Conservation (phyloP, 2,113 vertebrate species). For the Protobothrops mucrosquamatus region DNA sequence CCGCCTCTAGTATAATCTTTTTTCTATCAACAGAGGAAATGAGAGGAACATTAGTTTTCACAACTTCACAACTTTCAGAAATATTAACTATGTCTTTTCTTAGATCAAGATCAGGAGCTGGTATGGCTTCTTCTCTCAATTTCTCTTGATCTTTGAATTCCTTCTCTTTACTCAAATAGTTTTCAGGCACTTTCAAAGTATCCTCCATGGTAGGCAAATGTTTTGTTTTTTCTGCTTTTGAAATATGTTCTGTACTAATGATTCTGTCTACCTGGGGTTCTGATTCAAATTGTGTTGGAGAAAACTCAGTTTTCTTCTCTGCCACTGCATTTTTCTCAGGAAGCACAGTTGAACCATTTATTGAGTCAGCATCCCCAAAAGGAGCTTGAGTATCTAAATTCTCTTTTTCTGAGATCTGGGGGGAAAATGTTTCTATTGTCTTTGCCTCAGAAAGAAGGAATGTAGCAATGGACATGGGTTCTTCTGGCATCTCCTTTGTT, state of each 20-base stretch:
- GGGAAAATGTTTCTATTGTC: constrained; percentile 32
- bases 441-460: constrained; percentile 43
- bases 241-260: neutral
- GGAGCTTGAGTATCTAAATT: constrained; percentile 25
- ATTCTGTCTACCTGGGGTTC: constrained; percentile 29
- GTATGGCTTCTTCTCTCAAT: constrained; percentile 41
- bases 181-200: constrained; percentile 14
- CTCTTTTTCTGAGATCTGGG: constrained; percentile 34
- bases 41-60: constrained; percentile 88
- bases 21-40: constrained; percentile 88
- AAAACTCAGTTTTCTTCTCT: neutral
- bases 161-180: constrained; percentile 29
- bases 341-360: constrained; percentile 22
- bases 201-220: neutral
- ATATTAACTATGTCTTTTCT: constrained; percentile 87
- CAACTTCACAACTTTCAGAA: constrained; percentile 91
- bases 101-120: constrained; percentile 60
- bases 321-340: constrained; percentile 1
- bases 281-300: constrained; percentile 22
- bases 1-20: constrained; percentile 85
- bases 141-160: constrained; percentile 22
- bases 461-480: constrained; percentile 14
- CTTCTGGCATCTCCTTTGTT: constrained; percentile 29
- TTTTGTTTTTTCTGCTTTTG: constrained; percentile 17
- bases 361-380: constrained; percentile 30